These are phyloP conservation scores for Selenia dentaria DNA, from an alignment of 2,888 invertebrate species.

Conservation along the genomic window DNA sequence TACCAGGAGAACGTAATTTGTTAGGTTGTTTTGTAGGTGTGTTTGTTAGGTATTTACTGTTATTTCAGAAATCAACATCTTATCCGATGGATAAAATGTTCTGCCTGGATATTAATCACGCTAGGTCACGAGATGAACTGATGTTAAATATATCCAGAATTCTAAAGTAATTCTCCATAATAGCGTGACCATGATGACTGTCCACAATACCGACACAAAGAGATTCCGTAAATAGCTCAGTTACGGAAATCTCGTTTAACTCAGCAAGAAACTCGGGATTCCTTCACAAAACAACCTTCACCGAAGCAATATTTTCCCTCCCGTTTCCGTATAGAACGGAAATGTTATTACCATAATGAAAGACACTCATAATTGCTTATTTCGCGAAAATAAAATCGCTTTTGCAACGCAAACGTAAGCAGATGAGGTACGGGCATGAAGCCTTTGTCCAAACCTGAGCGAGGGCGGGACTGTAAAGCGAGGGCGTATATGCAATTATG, in stretches of 20 bases:
- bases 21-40: too few relatives aligned
- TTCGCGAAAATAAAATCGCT: slow-evolving; percentile 38
- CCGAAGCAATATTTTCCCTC: slow-evolving; percentile 13
- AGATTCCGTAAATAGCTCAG: background rate
- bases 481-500: too few relatives aligned
- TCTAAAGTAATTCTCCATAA: too few relatives aligned
- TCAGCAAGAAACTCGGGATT: background rate
- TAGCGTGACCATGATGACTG: too few relatives aligned
- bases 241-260: background rate
- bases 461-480: slow-evolving; percentile 18
- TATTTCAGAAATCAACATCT: too few relatives aligned
- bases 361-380: slow-evolving; percentile 32
- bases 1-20: too few relatives aligned
- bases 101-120: too few relatives aligned
- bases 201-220: background rate
- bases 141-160: too few relatives aligned
- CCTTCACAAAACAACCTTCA: slow-evolving; percentile 8
- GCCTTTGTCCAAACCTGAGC: slow-evolving; percentile 3
- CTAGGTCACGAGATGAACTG: too few relatives aligned
- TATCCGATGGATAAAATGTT: too few relatives aligned
- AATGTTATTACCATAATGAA: slow-evolving; percentile 28
- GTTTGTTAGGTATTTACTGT: too few relatives aligned
- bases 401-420: slow-evolving; percentile 35
- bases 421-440: slow-evolving; percentile 34
- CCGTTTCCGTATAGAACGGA: slow-evolving; percentile 12